Conservation (phyloP, 2,797 vertebrate species). For the Acanthornis magna region DNA sequence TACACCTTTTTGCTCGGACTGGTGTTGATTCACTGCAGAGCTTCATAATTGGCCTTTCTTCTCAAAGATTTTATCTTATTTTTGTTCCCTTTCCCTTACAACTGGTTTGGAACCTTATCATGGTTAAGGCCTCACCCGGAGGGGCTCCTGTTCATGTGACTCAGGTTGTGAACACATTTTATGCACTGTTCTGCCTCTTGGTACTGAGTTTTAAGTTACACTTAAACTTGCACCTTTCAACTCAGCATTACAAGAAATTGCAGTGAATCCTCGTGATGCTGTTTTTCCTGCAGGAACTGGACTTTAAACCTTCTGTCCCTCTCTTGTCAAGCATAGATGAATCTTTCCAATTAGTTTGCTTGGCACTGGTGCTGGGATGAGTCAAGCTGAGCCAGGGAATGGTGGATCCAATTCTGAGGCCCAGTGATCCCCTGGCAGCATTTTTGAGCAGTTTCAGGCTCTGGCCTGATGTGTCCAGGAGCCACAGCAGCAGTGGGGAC, state of each 20-base stretch:
- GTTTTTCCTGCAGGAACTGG: neutral
- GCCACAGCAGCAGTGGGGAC: neutral
- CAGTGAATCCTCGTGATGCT: neutral
- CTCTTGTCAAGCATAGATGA: neutral
- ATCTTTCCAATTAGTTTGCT: neutral
- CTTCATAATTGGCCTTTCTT: neutral
- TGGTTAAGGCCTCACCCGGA: neutral
- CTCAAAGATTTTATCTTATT: neutral
- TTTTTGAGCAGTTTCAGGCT: neutral
- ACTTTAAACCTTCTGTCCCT: neutral
- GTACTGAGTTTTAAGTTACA: neutral
- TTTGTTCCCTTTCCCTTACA: neutral
- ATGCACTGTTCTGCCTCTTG: neutral
- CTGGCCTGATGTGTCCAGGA: neutral
- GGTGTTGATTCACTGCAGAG: neutral
- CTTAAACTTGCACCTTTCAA: neutral
- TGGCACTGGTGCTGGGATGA: neutral
- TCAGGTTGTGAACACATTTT: neutral
- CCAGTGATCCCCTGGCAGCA: fast-evolving
- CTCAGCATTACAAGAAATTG: neutral
- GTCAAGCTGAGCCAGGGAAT: neutral
- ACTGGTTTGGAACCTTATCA: neutral
- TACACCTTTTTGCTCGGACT: neutral
- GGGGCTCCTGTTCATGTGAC: neutral
- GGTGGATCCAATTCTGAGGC: neutral